Evolutionary conservation across 2,888 invertebrate species (phyloP).

Genomic region (Hypomecis atomaria): DNA sequence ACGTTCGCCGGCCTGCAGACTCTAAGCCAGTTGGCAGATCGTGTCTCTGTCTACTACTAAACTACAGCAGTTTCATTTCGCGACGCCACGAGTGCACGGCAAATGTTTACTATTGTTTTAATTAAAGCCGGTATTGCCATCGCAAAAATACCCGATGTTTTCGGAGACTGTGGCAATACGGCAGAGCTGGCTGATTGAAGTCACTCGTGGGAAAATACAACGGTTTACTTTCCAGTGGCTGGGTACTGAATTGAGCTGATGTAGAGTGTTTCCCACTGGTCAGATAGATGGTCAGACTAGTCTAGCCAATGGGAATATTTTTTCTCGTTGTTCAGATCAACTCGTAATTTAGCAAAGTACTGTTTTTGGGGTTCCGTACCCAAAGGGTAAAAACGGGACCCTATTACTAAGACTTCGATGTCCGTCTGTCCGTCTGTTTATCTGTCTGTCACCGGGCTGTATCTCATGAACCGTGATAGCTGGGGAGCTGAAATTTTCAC

Average conservation of each 20-base stretch:
- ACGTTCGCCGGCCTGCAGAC: background rate
- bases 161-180: constrained; percentile 32
- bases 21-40: background rate
- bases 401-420: too few relatives aligned
- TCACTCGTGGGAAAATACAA: constrained; percentile 15
- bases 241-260: background rate
- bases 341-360: too few relatives aligned
- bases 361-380: too few relatives aligned
- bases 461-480: too few relatives aligned
- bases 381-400: too few relatives aligned
- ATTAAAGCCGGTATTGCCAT: constrained; percentile 68
- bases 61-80: constrained; percentile 44
- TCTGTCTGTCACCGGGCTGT: too few relatives aligned
- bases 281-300: too few relatives aligned
- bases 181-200: constrained; percentile 29
- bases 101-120: constrained; percentile 65
- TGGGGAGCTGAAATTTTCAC: too few relatives aligned
- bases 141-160: constrained; percentile 43
- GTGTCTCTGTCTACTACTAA: background rate
- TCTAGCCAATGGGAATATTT: too few relatives aligned
- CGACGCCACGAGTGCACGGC: constrained; percentile 57
- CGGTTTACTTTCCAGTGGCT: background rate
- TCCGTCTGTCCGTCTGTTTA: too few relatives aligned
- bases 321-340: too few relatives aligned
- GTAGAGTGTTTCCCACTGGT: too few relatives aligned